A percentile compares a stretch with the other conserved stretches of the same genome.
These are phyloP conservation scores for Yponomeuta plumbellus DNA, from an alignment of 2,888 invertebrate species.

Conservation along the genomic window DNA sequence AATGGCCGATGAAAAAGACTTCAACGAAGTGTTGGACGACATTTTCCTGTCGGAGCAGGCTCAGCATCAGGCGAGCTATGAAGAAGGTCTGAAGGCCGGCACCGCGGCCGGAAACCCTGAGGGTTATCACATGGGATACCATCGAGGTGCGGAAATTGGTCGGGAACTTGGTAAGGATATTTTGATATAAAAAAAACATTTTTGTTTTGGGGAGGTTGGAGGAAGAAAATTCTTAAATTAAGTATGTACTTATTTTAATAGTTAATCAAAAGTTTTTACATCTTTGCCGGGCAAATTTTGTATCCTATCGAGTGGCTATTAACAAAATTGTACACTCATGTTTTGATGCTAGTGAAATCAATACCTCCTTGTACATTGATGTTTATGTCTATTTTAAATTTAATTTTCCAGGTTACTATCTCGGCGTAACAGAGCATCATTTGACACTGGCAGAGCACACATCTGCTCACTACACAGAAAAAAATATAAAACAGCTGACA, in stretches of 20 bases:
- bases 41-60: constrained; percentile 83
- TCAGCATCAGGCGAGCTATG: constrained; percentile 78
- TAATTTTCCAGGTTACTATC: constrained; percentile 78
- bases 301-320: too few relatives aligned
- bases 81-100: constrained; percentile 81
- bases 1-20: constrained; percentile 77
- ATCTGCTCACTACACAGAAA: constrained; percentile 62
- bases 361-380: too few relatives aligned
- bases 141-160: constrained; percentile 85
- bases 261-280: too few relatives aligned
- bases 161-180: constrained; percentile 77
- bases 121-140: constrained; percentile 86
- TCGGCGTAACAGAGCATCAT: constrained; percentile 76
- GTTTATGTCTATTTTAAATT: too few relatives aligned
- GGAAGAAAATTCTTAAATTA: too few relatives aligned
- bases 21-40: constrained; percentile 84
- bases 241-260: too few relatives aligned
- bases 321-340: too few relatives aligned
- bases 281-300: too few relatives aligned
- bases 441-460: constrained; percentile 43
- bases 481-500: constrained; percentile 68
- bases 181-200: background rate
- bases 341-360: too few relatives aligned
- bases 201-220: too few relatives aligned
- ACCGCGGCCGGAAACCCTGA: constrained; percentile 78